A percentile compares a stretch with the other conserved stretches of the same genome.
Conservation (phyloP, 2,888 invertebrate species). For the Tetramorium bicarinatum region DNA sequence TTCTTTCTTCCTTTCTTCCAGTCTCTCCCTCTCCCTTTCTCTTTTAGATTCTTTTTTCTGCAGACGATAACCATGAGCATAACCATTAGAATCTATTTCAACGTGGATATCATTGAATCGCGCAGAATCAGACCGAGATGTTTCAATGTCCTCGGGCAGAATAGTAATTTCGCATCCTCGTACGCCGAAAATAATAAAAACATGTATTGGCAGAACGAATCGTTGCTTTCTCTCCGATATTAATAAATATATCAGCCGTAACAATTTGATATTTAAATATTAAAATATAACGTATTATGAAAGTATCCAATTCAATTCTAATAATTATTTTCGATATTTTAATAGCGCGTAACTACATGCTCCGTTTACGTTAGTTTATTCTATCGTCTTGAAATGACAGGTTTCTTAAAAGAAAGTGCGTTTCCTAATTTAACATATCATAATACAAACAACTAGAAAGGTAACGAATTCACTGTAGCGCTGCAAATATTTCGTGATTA, state of each 20-base stretch:
- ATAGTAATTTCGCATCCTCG: conserved; percentile 11
- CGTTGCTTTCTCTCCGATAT: neutral
- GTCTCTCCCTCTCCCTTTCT: neutral
- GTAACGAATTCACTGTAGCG: conserved; percentile 55
- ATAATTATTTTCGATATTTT: conserved; percentile 4
- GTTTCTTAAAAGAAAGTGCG: conserved; percentile 1
- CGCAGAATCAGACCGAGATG: conserved; percentile 29
- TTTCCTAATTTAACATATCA: conserved; percentile 6
- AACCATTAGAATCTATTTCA: conserved; percentile 84
- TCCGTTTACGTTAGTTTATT: conserved; percentile 1
- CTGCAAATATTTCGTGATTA: conserved; percentile 57
- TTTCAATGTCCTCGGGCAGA: neutral
- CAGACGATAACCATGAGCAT: conserved; percentile 80
- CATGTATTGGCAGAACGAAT: neutral
- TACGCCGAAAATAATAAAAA: conserved; percentile 10
- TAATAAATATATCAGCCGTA: neutral
- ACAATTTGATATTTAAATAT: conserved; percentile 12
- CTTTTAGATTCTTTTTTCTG: conserved; percentile 28
- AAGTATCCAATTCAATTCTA: neutral
- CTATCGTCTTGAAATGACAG: neutral
- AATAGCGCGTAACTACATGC: neutral
- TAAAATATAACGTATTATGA: neutral
- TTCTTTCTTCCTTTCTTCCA: neutral
- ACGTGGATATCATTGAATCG: conserved; percentile 67
- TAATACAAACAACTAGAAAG: conserved; percentile 25